Base-by-base conservation (phyloP, 2,113 vertebrate species). In the Thymallus thymallus region DNA sequence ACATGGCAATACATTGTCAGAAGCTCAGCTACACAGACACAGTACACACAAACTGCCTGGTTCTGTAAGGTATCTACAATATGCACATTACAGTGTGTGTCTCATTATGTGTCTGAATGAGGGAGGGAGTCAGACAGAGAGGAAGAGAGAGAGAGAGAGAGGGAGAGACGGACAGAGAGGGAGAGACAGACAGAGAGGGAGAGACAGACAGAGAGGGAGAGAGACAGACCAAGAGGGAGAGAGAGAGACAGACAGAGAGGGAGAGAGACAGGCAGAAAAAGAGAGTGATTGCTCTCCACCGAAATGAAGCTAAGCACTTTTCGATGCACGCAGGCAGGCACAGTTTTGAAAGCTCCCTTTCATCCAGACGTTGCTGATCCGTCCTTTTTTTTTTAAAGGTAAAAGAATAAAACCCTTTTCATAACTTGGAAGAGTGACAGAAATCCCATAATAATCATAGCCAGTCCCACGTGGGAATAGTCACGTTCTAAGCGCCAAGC, bases 341-440 rank as follows among this genome's bases (percentile, higher is more conserved):
- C 68, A 74, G 85, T 85, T 80, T 45, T 55, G 68, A 82, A 76
- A 48, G 80, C 69, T 80, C 76, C 67, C 80, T 88, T 85, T 86
- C 80, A 86, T 88, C 84, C 78, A 73, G 63, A 48, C 7, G n/a
- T 68, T 65, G 80, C 78, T 73, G 82, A 90, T 82, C 73, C 77
- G 56, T 79, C 12, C 12, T 72, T 75, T 29, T 67, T 67, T 68
- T 68, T 7, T 70, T 85, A 76, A 68, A 60, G 51, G 55, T 26
- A 64, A 63, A 88, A 84, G 75, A 87, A 87, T 84, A 80, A 83
- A 80, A 77, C 65, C 46, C 79, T 78, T 89, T 86, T 87, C 83
- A 82, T 86, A 82, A 80, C n/a, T 29, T 22, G 20, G 62, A 56
- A 68, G 73, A 70, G 68, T 79, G 67, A 76, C 73, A 85, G 72